Evolutionary conservation across 2,888 invertebrate species (phyloP).

Genomic region (Drosophila maculinotata): DNA sequence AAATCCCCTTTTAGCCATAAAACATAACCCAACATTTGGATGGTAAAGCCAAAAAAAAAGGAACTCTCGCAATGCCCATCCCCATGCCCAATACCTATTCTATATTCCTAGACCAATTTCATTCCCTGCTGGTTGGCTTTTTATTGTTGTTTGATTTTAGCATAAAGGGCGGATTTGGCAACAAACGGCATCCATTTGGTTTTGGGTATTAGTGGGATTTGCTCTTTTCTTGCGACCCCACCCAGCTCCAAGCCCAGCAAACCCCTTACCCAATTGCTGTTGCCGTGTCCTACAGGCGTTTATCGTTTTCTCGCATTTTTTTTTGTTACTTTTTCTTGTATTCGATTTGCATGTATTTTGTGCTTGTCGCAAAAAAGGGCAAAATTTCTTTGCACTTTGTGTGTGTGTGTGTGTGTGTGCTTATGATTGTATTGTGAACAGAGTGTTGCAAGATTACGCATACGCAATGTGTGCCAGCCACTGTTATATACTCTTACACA

Average conservation of each 20-base stretch:
- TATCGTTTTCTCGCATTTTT: conserved; percentile 64
- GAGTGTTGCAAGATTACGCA: conserved; percentile 73
- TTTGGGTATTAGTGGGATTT: conserved; percentile 73
- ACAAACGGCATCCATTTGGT: conserved; percentile 75
- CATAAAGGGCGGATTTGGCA: conserved; percentile 74
- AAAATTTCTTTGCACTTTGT: conserved; percentile 55
- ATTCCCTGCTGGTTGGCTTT: conserved; percentile 59
- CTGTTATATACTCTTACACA: conserved; percentile 23
- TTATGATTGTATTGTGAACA: conserved; percentile 36
- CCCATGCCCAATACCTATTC: conserved; percentile 1
- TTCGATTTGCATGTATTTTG: conserved; percentile 74
- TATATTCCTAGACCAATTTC: conserved; percentile 45
- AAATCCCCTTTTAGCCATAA: conserved; percentile 41
- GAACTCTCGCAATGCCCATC: conserved; percentile 25
- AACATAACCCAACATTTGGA: conserved; percentile 65
- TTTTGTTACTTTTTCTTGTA: conserved; percentile 27
- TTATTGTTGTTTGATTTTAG: conserved; percentile 78
- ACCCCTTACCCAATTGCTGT: conserved; percentile 17
- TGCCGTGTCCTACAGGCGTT: conserved; percentile 60
- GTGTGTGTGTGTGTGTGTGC: conserved; percentile 25
- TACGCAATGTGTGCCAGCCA: conserved; percentile 65
- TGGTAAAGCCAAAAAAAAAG: conserved; percentile 64
- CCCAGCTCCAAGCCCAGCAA: neutral
- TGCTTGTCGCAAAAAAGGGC: conserved; percentile 55
- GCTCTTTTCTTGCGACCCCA: conserved; percentile 26